Evolutionary conservation across 92 coral and sea anemone species (phyloP).

Genomic region (Porites divaricata): DNA sequence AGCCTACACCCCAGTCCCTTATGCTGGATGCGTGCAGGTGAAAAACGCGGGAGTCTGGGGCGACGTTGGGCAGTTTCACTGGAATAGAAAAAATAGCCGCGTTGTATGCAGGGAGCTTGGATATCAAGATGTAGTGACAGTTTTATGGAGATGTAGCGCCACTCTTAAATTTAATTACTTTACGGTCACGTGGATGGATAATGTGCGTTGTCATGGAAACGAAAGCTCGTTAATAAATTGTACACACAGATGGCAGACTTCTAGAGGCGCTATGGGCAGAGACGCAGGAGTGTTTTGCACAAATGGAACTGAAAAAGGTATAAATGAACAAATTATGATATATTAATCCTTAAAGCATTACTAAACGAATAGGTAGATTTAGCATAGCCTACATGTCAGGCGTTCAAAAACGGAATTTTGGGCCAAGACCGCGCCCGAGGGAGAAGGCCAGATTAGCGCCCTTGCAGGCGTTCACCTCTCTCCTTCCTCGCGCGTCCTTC

Average conservation of each 20-base stretch:
- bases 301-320: conserved; percentile 52
- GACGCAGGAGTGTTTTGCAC: conserved; percentile 70
- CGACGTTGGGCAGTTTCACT: conserved; percentile 52
- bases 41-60: conserved; percentile 76
- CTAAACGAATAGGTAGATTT: too few relatives aligned
- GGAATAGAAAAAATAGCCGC: conserved; percentile 65
- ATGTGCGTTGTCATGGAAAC: conserved; percentile 62
- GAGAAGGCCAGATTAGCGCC: too few relatives aligned
- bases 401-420: too few relatives aligned
- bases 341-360: too few relatives aligned
- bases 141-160: conserved; percentile 19
- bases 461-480: too few relatives aligned
- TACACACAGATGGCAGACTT: conserved; percentile 30
- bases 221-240: conserved; percentile 57
- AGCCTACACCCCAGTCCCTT: conserved; percentile 48
- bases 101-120: conserved; percentile 68
- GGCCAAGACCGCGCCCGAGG: too few relatives aligned
- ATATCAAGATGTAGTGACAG: conserved; percentile 49
- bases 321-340: too few relatives aligned
- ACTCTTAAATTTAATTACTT: background rate
- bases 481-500: too few relatives aligned
- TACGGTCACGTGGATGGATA: conserved; percentile 55
- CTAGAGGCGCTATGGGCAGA: conserved; percentile 16
- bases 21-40: conserved; percentile 77
- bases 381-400: too few relatives aligned